phyloP scores from a whole-genome alignment of 2,888 invertebrate genomes.

The Noctua janthina region DNA sequence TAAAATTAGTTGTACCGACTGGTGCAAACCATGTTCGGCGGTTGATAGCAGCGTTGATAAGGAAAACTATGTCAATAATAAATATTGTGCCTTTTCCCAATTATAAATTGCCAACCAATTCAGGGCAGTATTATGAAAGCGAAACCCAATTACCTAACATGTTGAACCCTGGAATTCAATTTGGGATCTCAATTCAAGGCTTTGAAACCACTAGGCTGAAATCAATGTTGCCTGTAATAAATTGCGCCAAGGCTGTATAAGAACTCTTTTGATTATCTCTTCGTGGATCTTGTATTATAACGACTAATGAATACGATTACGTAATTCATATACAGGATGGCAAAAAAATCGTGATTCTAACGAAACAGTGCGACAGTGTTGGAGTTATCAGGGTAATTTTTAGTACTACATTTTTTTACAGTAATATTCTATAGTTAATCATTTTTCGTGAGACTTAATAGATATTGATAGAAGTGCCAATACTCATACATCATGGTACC shows the following conservation, averaged over 20 bases:
- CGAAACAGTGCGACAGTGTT: too few species aligned
- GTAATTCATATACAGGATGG: background rate
- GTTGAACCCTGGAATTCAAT: constrained; percentile 5
- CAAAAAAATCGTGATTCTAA: too few species aligned
- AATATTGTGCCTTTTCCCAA: constrained; percentile 35
- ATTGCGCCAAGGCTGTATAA: background rate
- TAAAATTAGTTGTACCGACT: background rate
- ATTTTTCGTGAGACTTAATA: too few species aligned
- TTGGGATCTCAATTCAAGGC: background rate
- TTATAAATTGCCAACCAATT: constrained; percentile 25
- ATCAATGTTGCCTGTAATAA: constrained; percentile 1
- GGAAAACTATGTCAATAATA: constrained; percentile 33
- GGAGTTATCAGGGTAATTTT: too few species aligned
- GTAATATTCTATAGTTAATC: too few species aligned
- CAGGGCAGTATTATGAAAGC: constrained; percentile 4
- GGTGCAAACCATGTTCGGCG: constrained; percentile 2
- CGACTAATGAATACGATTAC: background rate
- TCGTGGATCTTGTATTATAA: background rate
- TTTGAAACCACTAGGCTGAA: constrained; percentile 1
- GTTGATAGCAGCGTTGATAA: constrained; percentile 36
- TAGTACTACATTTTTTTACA: too few species aligned
- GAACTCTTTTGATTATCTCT: background rate
- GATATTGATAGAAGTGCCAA: too few species aligned
- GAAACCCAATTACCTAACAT: constrained; percentile 21
- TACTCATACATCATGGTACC: too few species aligned